Conservation (phyloP, 2,888 invertebrate genomes). For the Yponomeuta evonymella region DNA sequence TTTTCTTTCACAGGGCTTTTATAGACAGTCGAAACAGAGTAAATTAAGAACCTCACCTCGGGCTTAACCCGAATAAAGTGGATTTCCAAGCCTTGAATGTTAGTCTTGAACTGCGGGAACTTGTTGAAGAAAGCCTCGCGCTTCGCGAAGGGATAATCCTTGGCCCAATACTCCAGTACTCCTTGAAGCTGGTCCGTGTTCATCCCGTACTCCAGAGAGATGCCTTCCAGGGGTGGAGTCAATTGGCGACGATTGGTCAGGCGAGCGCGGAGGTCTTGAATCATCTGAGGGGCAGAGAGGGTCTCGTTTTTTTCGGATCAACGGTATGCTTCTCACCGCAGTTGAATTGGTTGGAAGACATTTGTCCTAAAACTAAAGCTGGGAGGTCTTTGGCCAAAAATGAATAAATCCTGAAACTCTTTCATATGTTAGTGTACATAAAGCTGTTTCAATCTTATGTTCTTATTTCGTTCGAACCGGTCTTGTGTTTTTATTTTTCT, state of each 20-base stretch:
- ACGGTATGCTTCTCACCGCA: no score
- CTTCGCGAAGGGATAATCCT: slow-evolving; percentile 79
- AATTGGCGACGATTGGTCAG: slow-evolving; percentile 41
- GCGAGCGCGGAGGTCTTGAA: slow-evolving; percentile 46
- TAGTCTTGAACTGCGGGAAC: slow-evolving; percentile 85
- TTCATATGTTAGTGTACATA: no score
- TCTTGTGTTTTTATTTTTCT: no score
- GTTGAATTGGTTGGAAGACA: no score
- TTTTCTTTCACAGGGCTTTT: no score
- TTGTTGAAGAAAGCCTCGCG: slow-evolving; percentile 82
- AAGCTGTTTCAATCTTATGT: no score
- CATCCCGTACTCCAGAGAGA: slow-evolving; percentile 88
- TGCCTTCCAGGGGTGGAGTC: slow-evolving; percentile 79
- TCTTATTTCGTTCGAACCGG: no score
- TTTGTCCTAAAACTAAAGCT: no score
- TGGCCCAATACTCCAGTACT: slow-evolving; percentile 86
- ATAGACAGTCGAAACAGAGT: no score
- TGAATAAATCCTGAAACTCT: no score
- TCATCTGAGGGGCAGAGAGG: slow-evolving; percentile 41
- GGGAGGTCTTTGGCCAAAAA: no score
- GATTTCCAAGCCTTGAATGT: slow-evolving; percentile 82
- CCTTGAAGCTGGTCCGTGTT: slow-evolving; percentile 79
- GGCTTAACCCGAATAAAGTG: slow-evolving; percentile 86
- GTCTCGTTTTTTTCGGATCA: no score
- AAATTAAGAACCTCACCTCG: slow-evolving; percentile 33